Conservation (phyloP, 2,113 vertebrate species). For the Callipepla californica region DNA sequence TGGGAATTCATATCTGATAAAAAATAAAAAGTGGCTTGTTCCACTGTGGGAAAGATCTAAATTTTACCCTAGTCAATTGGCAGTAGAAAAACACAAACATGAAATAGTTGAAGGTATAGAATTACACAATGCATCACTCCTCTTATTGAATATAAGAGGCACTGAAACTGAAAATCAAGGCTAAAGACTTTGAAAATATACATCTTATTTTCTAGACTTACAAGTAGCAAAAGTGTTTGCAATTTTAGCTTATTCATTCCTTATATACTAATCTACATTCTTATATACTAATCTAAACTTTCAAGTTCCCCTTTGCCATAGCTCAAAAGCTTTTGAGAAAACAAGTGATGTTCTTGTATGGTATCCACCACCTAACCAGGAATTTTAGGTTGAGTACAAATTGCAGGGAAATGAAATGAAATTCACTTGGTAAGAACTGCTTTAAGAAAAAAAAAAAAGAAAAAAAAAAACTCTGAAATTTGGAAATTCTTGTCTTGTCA, state of each 20-base stretch:
- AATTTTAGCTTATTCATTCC: not conserved
- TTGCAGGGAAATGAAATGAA: not conserved
- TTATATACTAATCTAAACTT: no score
- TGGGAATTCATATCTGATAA: not conserved
- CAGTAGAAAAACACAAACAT: not conserved
- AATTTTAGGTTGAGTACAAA: not conserved
- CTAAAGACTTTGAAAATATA: not conserved
- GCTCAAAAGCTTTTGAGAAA: not conserved
- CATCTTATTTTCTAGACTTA: not conserved
- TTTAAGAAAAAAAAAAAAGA: not conserved
- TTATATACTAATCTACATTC: not conserved
- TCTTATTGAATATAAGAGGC: no score
- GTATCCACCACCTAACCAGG: not conserved
- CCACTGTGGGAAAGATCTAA: not conserved
- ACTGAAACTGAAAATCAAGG: not conserved
- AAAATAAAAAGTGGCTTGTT: accelerated
- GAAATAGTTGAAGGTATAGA: not conserved
- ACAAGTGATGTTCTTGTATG: not conserved
- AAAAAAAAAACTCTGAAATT: not conserved
- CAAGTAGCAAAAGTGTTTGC: not conserved
- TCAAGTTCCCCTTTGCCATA: not conserved
- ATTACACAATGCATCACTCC: not conserved
- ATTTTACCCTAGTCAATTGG: not conserved
- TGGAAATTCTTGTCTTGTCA: not conserved
- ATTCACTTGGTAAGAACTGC: not conserved